Percentiles rank a stretch among this genome's conserved stretches.
These are phyloP conservation scores for Drosophila limbata DNA, from an alignment of 2,888 invertebrate species.

Conservation along the genomic window DNA sequence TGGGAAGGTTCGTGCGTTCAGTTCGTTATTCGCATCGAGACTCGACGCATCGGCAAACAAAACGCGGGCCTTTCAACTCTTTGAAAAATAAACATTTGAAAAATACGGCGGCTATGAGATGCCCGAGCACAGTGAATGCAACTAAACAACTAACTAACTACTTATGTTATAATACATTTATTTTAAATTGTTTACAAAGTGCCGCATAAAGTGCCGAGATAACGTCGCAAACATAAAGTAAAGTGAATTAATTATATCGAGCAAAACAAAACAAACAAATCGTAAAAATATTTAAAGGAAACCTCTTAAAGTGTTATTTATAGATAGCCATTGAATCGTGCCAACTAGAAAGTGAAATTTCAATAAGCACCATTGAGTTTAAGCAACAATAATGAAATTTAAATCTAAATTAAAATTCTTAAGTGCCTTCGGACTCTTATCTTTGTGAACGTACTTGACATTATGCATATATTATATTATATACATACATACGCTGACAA, in stretches of 20 bases:
- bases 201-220: slow-evolving; percentile 12
- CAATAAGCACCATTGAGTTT: slow-evolving; percentile 7
- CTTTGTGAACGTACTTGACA: slow-evolving; percentile 50
- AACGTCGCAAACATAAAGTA: slow-evolving; percentile 16
- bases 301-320: slow-evolving; percentile 21
- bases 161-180: neutral
- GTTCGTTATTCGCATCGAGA: slow-evolving; percentile 75
- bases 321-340: slow-evolving; percentile 42
- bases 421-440: slow-evolving; percentile 51
- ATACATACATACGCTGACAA: slow-evolving; percentile 6
- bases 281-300: slow-evolving; percentile 7
- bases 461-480: slow-evolving; percentile 21
- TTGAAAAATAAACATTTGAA: slow-evolving; percentile 32
- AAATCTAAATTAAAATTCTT: slow-evolving; percentile 25
- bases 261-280: slow-evolving; percentile 1
- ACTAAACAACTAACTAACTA: slow-evolving; percentile 6
- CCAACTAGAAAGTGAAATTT: slow-evolving; percentile 46
- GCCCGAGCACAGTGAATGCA: slow-evolving; percentile 23
- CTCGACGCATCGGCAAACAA: slow-evolving; percentile 46
- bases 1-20: slow-evolving; percentile 49
- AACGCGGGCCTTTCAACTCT: slow-evolving; percentile 40
- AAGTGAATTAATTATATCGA: slow-evolving; percentile 2
- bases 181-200: slow-evolving; percentile 2
- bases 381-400: slow-evolving; percentile 5
- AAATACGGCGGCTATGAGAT: slow-evolving; percentile 43